phyloP scores from a whole-genome alignment of 2,113 vertebrate genomes.

The Ascaphus truei region DNA sequence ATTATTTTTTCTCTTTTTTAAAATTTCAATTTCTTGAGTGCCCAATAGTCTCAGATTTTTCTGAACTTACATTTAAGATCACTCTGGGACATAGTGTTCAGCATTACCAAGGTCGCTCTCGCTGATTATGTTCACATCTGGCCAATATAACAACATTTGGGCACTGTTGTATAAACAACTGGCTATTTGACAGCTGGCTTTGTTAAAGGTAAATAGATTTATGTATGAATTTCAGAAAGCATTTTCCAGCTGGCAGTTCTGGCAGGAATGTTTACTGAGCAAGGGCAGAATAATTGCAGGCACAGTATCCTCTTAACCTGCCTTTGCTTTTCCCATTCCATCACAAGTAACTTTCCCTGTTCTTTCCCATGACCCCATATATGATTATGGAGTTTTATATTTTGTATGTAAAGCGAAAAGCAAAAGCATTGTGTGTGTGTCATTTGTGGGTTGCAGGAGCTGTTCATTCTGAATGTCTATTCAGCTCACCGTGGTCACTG shows the following conservation, averaged over 20 bases:
- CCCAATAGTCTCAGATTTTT: too few species aligned
- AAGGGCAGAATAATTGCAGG: neutral
- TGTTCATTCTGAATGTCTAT: too few species aligned
- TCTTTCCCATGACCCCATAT: neutral
- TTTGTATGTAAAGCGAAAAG: neutral
- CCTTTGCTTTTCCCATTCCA: neutral
- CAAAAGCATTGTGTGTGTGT: neutral
- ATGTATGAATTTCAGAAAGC: neutral
- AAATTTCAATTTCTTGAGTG: too few species aligned
- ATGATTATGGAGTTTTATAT: neutral
- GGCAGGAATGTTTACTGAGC: neutral
- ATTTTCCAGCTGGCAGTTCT: conserved; percentile 21
- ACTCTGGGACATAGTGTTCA: too few species aligned
- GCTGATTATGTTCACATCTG: conserved; percentile 18
- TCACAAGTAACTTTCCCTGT: neutral
- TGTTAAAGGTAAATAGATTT: conserved; percentile 28
- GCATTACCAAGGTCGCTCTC: neutral
- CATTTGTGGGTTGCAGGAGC: too few species aligned
- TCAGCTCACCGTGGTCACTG: too few species aligned
- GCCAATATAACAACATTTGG: conserved; percentile 15
- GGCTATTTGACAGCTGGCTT: conserved; percentile 28
- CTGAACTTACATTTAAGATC: too few species aligned
- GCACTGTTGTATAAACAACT: conserved; percentile 2
- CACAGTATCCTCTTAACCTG: neutral
- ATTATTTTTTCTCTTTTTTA: too few species aligned